Evolutionary conservation across 2,113 vertebrate species (phyloP), one percentile per base, ranked within the genome.

Genomic region (Conger conger): DNA sequence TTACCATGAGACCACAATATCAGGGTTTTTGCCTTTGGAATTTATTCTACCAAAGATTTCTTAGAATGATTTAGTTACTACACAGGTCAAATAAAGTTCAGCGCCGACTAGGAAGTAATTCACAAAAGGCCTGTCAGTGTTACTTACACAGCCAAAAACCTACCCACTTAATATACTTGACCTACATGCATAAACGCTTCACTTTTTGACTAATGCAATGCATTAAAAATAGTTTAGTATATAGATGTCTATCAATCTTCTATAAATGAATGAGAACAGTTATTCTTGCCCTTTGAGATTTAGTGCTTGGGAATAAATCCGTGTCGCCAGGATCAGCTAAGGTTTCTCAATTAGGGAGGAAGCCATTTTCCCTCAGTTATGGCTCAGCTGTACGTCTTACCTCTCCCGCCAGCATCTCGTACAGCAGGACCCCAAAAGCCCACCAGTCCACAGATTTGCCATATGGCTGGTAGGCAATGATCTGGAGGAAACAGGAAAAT

Each of bases 401-500:
- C 98, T 99, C 97, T 83, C 98, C 98, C 0, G 98, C 98, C 83
- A 99, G 86, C 98, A 99, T 99, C 88, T 99, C 98, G 33, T 99
- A 99, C 9, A 99, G 97, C 90, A 99, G 95, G 1, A 99, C 98
- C 79, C 98, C 98, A 0, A 97, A 99, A 0, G 98, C 98, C 98
- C 98, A 99, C 98, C 98, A 99, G 83, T 99, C 98, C 88, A 99
- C 98, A 0, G 98, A 99, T 93, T 95, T 99, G 88, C 97, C 98
- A 16, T 99, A 99, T 42, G 98, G 98, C 91, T 99, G 98, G 90
- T 99, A 99, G 3, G 98, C 98, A 76, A 99, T 99, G 86, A 99
- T 99, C 98, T 99, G 92, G 7, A 92, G 90, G 54, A 88, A 30
- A 93, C 42, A 73, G 57, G 1, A 36, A 7, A 4, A 33, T 7